Conservation (phyloP, 2,888 invertebrate genomes). For the Macrophya alboannulata region DNA sequence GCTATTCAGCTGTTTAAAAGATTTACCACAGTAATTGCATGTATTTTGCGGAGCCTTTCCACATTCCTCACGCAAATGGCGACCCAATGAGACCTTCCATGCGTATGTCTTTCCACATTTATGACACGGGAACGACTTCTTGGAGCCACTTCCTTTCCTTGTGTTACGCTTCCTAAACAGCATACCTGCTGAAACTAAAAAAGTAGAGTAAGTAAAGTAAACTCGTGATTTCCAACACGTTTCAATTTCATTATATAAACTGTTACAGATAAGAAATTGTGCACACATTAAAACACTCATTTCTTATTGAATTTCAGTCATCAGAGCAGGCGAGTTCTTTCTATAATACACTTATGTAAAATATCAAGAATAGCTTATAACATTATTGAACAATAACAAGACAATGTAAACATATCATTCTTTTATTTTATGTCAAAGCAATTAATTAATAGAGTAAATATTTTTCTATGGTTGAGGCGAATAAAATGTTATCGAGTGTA, state of each 20-base stretch:
- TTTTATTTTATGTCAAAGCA: constrained; percentile 58
- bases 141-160: constrained; percentile 51
- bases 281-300: background rate
- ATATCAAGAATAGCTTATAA: background rate
- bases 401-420: constrained; percentile 13
- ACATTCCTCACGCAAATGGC: constrained; percentile 78
- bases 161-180: constrained; percentile 21
- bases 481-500: background rate
- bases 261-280: background rate
- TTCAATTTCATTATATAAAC: background rate
- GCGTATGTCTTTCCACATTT: constrained; percentile 91
- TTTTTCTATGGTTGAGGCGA: constrained; percentile 41
- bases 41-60: constrained; percentile 74
- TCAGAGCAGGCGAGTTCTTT: background rate
- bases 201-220: constrained; percentile 31
- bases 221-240: background rate
- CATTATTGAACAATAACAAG: background rate
- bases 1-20: constrained; percentile 73
- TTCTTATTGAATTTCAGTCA: constrained; percentile 14
- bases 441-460: constrained; percentile 56
- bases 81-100: constrained; percentile 80
- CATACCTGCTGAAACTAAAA: constrained; percentile 52
- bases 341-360: background rate
- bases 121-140: constrained; percentile 83
- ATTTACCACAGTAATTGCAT: constrained; percentile 74